phyloP scores from a whole-genome alignment of 2,888 invertebrate species.

The Pammene fasciana region DNA sequence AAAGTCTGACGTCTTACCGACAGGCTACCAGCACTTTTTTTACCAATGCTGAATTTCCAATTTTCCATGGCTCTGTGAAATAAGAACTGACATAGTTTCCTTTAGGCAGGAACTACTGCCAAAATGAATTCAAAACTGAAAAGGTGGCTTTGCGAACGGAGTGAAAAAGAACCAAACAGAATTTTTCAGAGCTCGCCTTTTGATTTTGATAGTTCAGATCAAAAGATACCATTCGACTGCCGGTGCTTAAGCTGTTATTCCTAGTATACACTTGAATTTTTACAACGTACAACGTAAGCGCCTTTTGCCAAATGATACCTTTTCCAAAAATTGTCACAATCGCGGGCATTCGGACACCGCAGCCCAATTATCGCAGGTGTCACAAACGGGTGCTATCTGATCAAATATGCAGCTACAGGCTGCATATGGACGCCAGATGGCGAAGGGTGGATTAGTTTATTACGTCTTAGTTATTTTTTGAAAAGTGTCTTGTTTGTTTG shows the following conservation, averaged over 20 bases:
- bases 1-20: too few species aligned
- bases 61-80: too few species aligned
- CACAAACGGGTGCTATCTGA: slow-evolving; percentile 12
- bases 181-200: slow-evolving; percentile 15
- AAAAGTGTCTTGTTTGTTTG: too few species aligned
- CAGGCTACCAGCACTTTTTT: too few species aligned
- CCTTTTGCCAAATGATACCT: too few species aligned
- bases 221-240: too few species aligned
- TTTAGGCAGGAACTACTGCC: not conserved
- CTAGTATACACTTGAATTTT: too few species aligned
- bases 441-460: too few species aligned
- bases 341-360: slow-evolving; percentile 3
- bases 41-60: not conserved
- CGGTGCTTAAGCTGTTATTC: too few species aligned
- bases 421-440: not conserved
- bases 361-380: slow-evolving; percentile 22
- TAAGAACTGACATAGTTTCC: not conserved
- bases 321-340: not conserved
- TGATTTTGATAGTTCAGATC: not conserved
- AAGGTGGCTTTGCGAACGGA: not conserved
- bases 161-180: slow-evolving; percentile 12
- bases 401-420: slow-evolving; percentile 1
- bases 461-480: too few species aligned
- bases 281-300: too few species aligned
- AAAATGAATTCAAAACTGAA: slow-evolving; percentile 8